Conservation (phyloP, 2,888 invertebrate genomes). For the Fissipunctia ypsillon region DNA sequence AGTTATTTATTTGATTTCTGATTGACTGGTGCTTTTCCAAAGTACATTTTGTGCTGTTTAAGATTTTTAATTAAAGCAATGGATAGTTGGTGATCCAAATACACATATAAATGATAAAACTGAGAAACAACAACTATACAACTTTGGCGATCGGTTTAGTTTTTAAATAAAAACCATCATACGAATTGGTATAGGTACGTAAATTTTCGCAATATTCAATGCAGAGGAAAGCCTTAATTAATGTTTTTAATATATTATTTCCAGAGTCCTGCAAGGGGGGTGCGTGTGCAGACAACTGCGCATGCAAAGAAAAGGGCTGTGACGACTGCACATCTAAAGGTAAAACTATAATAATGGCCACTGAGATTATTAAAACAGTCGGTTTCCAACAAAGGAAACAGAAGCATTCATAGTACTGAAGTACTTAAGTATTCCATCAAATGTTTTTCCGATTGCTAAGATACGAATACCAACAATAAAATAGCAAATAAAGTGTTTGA, state of each 20-base stretch:
- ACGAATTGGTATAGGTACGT: too few relatives aligned
- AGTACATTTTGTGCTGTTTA: too few relatives aligned
- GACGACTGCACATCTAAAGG: constrained; percentile 84
- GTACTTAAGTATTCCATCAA: not conserved
- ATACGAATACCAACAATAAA: not conserved
- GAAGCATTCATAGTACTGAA: not conserved
- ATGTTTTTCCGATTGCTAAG: not conserved
- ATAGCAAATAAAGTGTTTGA: not conserved
- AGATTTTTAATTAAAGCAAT: too few relatives aligned
- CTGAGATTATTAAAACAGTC: not conserved
- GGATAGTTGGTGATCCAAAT: too few relatives aligned
- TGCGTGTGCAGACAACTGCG: constrained; percentile 80
- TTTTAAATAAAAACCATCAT: too few relatives aligned
- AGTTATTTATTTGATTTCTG: constrained; percentile 44
- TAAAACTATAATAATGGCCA: constrained; percentile 15
- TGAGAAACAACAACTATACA: too few relatives aligned
- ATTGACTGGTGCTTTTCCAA: constrained; percentile 12
- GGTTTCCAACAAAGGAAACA: not conserved
- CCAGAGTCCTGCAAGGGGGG: constrained; percentile 84
- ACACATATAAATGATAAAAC: too few relatives aligned
- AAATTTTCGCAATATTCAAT: too few relatives aligned
- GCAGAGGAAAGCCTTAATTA: too few relatives aligned
- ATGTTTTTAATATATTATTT: too few relatives aligned
- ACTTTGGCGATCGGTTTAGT: too few relatives aligned
- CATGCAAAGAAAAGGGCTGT: constrained; percentile 84